phyloP scores from a whole-genome alignment of 2,888 invertebrate genomes.

The Muschampia plurimacula region DNA sequence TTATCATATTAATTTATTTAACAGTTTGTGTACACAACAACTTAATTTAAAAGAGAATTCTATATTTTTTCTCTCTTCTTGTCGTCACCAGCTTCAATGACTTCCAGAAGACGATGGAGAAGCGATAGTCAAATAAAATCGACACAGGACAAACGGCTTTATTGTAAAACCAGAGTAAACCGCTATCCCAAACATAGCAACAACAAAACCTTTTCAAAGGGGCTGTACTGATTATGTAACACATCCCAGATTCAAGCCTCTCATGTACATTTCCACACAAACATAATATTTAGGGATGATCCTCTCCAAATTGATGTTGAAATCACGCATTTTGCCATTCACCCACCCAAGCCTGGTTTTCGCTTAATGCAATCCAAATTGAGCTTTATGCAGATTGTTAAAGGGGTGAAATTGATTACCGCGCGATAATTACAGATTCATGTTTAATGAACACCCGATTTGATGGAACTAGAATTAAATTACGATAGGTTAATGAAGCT shows the following conservation, averaged over 20 bases:
- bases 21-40: too few species aligned
- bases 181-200: slow-evolving; percentile 9
- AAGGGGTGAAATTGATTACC: slow-evolving; percentile 9
- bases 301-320: slow-evolving; percentile 46
- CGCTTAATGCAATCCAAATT: slow-evolving; percentile 45
- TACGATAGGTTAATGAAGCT: slow-evolving; percentile 36
- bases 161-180: slow-evolving; percentile 7
- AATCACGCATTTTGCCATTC: slow-evolving; percentile 27
- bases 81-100: too few species aligned
- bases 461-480: slow-evolving; percentile 38
- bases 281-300: slow-evolving; percentile 40
- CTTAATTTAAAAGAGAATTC: too few species aligned
- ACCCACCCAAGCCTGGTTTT: slow-evolving; percentile 33
- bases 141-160: background rate
- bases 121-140: background rate
- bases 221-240: slow-evolving; percentile 23
- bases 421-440: slow-evolving; percentile 30
- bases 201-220: slow-evolving; percentile 28
- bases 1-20: too few species aligned
- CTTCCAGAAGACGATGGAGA: background rate
- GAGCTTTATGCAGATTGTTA: slow-evolving; percentile 25
- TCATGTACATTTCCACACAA: slow-evolving; percentile 35
- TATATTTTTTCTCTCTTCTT: too few species aligned
- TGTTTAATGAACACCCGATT: slow-evolving; percentile 37
- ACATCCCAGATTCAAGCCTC: slow-evolving; percentile 16